phyloP scores from a whole-genome alignment of 1,140 invertebrate genomes.

The Drosophila littoralis region DNA sequence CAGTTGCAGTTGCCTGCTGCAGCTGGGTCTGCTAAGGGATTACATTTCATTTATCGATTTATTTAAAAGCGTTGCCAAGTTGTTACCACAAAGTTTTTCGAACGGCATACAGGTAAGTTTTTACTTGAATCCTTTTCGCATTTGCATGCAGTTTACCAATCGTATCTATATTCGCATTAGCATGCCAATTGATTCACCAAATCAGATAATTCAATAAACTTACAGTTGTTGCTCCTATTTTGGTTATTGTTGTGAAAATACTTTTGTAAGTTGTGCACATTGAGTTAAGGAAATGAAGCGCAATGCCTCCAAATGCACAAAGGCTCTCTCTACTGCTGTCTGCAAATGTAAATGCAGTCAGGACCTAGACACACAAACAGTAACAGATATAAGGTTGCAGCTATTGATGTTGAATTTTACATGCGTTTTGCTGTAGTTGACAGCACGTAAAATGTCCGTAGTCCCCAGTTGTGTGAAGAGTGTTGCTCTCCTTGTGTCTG shows the following conservation, averaged over 20 bases:
- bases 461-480: neutral
- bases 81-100: slow-evolving; percentile 44
- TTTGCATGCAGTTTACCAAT: slow-evolving; percentile 56
- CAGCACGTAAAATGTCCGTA: neutral
- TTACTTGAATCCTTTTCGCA: slow-evolving; percentile 65
- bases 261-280: slow-evolving; percentile 24
- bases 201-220: slow-evolving; percentile 76
- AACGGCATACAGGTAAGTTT: slow-evolving; percentile 52
- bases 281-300: slow-evolving; percentile 43
- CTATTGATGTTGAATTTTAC: slow-evolving; percentile 9
- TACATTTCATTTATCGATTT: slow-evolving; percentile 82
- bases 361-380: neutral
- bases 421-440: slow-evolving; percentile 20
- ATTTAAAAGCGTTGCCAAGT: slow-evolving; percentile 57
- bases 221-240: slow-evolving; percentile 32
- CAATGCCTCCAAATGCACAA: slow-evolving; percentile 23
- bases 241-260: slow-evolving; percentile 3
- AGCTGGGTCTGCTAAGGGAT: slow-evolving; percentile 49
- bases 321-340: neutral
- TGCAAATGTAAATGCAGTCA: slow-evolving; percentile 16
- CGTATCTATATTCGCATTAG: slow-evolving; percentile 66
- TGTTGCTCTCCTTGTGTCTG: neutral
- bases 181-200: slow-evolving; percentile 69
- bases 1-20: slow-evolving; percentile 11
- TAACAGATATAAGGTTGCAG: neutral